Evolutionary conservation across 2,113 vertebrate species (phyloP), one percentile per base, ranked within the genome.

Genomic region (Urocolius indicus): DNA sequence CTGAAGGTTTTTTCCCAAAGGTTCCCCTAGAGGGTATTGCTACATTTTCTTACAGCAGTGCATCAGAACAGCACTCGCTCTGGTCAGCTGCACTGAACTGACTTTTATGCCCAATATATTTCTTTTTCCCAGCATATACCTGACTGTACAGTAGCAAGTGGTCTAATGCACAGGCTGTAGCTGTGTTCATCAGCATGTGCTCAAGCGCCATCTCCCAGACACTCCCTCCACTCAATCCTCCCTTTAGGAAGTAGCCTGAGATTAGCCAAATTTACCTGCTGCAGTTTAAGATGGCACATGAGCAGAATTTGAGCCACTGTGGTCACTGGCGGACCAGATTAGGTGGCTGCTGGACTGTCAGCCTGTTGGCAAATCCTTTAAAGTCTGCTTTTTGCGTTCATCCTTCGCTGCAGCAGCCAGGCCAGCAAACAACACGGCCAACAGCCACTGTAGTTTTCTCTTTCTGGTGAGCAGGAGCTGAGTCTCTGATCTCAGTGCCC

Each of bases 401-500:
- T 19, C 30, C 11, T 63, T 90, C 72, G 54, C 58, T 58, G 41
- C 49, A 82, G 24, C 16, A 72, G 36, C 29, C 51, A 29, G 16
- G 49, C 16, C 41, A 92, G 20, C 6, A 59, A 61, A 32, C 1
- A 27, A 11, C 32, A 29, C 0, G 5, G 51, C n/a, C 20, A 30
- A 71, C 15, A 54, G 36, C 24, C 38, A 36, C 20, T 19, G 43
- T 2, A 18, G 15, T 46, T 79, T 69, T 66, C 36, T 36, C 67
- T 19, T 85, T 72, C 41, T 43, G 46, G 67, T 2, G 4, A 82
- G 41, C 46, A 6, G 0, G 0, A 57, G 15, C 0, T 45, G 45
- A 66, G 58, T 61, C 5, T 0, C 16, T 43, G 30, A 43, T 26
- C 20, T 72, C 66, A 27, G 18, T 36, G 17, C n/a, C 18, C 19